Evolutionary conservation across 2,888 invertebrate genomes (phyloP).

Genomic region (Hydropsyche betteni): DNA sequence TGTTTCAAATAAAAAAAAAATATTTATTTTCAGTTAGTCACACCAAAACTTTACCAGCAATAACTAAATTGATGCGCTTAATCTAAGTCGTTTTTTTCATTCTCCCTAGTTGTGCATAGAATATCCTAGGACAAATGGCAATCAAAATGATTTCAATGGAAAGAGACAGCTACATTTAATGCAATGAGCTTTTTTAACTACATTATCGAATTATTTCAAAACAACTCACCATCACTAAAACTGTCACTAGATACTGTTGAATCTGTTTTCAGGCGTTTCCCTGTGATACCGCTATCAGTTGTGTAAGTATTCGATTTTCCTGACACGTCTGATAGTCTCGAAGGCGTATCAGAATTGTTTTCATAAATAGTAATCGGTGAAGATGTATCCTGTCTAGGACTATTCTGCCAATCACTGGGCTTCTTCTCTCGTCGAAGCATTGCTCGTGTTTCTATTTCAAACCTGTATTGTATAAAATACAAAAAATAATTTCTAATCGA

Average conservation of each 20-base stretch:
- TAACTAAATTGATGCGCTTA: conserved; percentile 26
- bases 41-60: conserved; percentile 41
- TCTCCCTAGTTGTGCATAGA: conserved; percentile 47
- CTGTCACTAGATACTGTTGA: conserved; percentile 43
- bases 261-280: conserved; percentile 50
- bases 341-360: conserved; percentile 15
- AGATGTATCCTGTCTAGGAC: conserved; percentile 44
- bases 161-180: neutral
- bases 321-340: conserved; percentile 7
- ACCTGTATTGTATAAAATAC: conserved; percentile 58
- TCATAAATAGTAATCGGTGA: conserved; percentile 38
- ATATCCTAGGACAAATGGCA: conserved; percentile 45
- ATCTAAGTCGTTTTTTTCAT: neutral
- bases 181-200: neutral
- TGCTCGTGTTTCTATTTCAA: conserved; percentile 80
- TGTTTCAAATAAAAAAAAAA: neutral
- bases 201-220: neutral
- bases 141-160: conserved; percentile 12
- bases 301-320: conserved; percentile 33
- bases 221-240: conserved; percentile 45
- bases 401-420: conserved; percentile 60
- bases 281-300: conserved; percentile 35
- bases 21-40: conserved; percentile 36
- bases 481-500: neutral
- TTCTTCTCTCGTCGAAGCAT: conserved; percentile 66